These are phyloP conservation scores for Danio jaintianensis DNA, from an alignment of 2,797 vertebrate genomes.

Conservation along the genomic window DNA sequence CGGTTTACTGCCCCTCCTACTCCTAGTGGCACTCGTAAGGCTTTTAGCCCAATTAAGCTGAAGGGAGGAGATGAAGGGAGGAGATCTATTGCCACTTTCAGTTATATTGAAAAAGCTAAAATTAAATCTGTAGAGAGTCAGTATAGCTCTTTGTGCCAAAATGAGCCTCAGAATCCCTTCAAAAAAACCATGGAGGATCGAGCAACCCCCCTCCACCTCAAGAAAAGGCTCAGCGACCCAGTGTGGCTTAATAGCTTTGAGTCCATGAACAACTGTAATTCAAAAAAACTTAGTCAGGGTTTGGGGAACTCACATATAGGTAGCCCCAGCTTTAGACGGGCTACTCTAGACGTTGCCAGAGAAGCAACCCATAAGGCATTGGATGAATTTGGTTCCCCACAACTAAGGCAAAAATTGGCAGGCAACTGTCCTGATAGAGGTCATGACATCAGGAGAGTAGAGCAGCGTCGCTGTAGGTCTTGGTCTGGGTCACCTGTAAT, in stretches of 20 bases:
- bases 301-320: constrained; percentile 47
- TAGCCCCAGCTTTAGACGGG: constrained; percentile 61
- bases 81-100: constrained; percentile 92
- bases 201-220: constrained; percentile 55
- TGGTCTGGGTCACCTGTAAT: constrained; percentile 72
- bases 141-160: constrained; percentile 61
- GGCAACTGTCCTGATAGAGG: constrained; percentile 50
- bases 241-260: constrained; percentile 53
- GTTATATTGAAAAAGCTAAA: constrained; percentile 92
- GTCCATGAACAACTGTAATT: constrained; percentile 46
- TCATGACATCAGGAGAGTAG: constrained; percentile 14
- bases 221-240: constrained; percentile 73
- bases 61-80: constrained; percentile 69
- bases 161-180: constrained; percentile 55
- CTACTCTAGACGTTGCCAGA: constrained; percentile 66
- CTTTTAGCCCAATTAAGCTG: constrained; percentile 53
- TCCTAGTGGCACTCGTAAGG: constrained; percentile 71
- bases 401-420: constrained; percentile 63
- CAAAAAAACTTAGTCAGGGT: constrained; percentile 34
- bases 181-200: constrained; percentile 55
- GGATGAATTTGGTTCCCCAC: constrained; percentile 77
- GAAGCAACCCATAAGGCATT: constrained; percentile 71
- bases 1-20: constrained; percentile 84
- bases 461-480: constrained; percentile 68
- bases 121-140: constrained; percentile 78